Base-by-base conservation (phyloP, 2,113 vertebrate genomes). In the Neogobius melanostomus region DNA sequence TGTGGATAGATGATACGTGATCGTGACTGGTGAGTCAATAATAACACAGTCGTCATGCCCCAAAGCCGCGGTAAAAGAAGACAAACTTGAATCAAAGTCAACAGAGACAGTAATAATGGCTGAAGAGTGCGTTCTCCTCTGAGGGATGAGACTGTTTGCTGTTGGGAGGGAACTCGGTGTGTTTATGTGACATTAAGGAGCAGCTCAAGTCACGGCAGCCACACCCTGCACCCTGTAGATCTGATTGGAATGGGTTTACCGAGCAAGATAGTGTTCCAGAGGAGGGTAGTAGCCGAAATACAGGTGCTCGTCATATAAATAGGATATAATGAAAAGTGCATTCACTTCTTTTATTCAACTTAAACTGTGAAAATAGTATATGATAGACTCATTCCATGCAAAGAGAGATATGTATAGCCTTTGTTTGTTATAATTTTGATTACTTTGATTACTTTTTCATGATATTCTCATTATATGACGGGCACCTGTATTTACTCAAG, bases 31-130 rank as follows among this genome's bases (percentile, higher is more conserved):
- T 43, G 57, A 59, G 21, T 28, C 6, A 11, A 59, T 11, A 42
- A 6, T 6, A 42, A 60, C 28, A 60, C 57, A 6, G 57, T 45
- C 47, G 45, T 21, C 10, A 6, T 49, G 6, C 51, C 64, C 64
- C 59, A 36, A 63, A 74, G 80, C 76, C 68, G 21, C 8, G 28
- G 6, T 2, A 49, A 48, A 85, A 75, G 82, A 87, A 76, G 86
- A 72, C 66, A 48, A 78, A 88, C 86, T 70, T 76, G 86, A 88
- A 88, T 71, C 66, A 82, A 77, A 85, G 81, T 56, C 81, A 87
- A 91, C 64, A 84, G 11, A 50, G 48, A 36, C 28, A 21, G 21
- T 21, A n/a, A 15, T n/a, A 17, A 21, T 1, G 42, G 73, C 15
- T 64, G 85, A 88, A 82, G 78, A 85, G 6, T 36, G 50, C 68